Evolutionary conservation across 2,797 vertebrate species (phyloP).

Genomic region (Nothura maculosa): DNA sequence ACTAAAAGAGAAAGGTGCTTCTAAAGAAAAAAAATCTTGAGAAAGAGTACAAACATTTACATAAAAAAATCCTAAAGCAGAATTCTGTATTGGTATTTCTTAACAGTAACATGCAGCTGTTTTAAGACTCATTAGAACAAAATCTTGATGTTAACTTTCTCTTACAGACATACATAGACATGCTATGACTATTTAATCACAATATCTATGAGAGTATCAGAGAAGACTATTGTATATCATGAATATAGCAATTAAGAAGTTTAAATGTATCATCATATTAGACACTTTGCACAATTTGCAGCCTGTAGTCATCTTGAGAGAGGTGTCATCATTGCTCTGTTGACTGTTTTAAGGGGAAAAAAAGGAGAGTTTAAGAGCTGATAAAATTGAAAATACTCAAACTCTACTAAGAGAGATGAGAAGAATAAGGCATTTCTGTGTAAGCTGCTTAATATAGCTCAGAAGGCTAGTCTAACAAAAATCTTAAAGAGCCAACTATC

Average conservation of each 20-base stretch:
- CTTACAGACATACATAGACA: slow-evolving; percentile 41
- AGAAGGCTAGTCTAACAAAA: slow-evolving; percentile 43
- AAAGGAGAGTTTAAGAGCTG: neutral
- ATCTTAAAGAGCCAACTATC: slow-evolving; percentile 27
- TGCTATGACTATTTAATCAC: slow-evolving; percentile 21
- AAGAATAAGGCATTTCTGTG: slow-evolving; percentile 1
- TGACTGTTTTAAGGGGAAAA: slow-evolving; percentile 30
- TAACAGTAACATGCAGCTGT: slow-evolving; percentile 28
- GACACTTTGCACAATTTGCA: slow-evolving; percentile 21
- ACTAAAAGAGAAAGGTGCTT: neutral
- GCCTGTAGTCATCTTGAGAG: slow-evolving; percentile 41
- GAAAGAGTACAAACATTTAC: neutral
- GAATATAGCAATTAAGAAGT: slow-evolving; percentile 36
- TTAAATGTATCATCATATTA: neutral
- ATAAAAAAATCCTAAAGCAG: neutral
- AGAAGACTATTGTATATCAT: slow-evolving; percentile 58
- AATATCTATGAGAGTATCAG: slow-evolving; percentile 32
- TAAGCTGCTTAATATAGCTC: slow-evolving; percentile 51
- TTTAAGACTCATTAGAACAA: slow-evolving; percentile 60
- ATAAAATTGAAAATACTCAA: slow-evolving; percentile 44
- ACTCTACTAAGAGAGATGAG: neutral
- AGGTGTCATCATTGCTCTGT: slow-evolving; percentile 48
- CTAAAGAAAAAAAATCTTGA: neutral
- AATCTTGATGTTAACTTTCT: slow-evolving; percentile 43
- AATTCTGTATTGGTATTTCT: slow-evolving; percentile 13